phyloP scores from a whole-genome alignment of 2,888 invertebrate species.

The Doris montereyensis region DNA sequence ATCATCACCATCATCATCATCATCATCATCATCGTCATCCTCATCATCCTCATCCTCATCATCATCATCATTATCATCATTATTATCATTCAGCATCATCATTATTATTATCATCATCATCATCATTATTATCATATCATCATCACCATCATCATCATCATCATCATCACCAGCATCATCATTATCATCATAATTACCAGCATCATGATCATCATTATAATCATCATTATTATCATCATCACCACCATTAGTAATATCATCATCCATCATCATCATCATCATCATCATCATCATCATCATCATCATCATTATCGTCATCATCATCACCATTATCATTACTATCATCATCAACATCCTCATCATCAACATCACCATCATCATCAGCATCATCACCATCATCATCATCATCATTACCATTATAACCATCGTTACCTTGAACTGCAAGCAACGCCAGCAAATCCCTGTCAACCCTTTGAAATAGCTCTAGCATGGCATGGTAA shows the following conservation, averaged over 20 bases:
- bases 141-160: not conserved
- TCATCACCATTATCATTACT: not conserved
- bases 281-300: not conserved
- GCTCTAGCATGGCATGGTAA: no score
- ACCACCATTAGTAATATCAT: not conserved
- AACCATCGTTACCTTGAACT: not conserved
- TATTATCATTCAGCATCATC: not conserved
- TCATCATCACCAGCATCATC: not conserved
- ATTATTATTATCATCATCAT: not conserved
- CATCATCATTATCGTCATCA: not conserved
- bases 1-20: constrained; percentile 27
- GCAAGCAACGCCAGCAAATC: no score
- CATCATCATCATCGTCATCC: constrained; percentile 21
- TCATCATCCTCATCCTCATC: constrained; percentile 15
- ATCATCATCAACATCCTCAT: not conserved
- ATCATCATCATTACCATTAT: not conserved
- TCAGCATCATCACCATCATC: not conserved
- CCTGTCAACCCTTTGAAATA: no score
- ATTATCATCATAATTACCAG: not conserved
- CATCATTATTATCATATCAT: not conserved
- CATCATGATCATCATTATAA: not conserved
- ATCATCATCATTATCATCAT: not conserved
- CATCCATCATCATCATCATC: not conserved
- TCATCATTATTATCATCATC: not conserved
- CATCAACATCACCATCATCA: not conserved